Percentiles rank a stretch among this genome's conserved stretches.
Evolutionary conservation across 2,113 vertebrate species (phyloP).

Genomic region (Oryctolagus cuniculus): mOryCun1.1 NC_091442.1:33983001-33983500

Average conservation of each 20-base stretch:
- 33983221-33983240: background rate
- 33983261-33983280: background rate
- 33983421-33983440: background rate
- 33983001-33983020: background rate
- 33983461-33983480: background rate
- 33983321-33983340: background rate
- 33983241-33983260: background rate
- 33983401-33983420: background rate
- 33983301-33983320: background rate
- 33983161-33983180: background rate
- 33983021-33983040: background rate
- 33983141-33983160: background rate
- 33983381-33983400: background rate
- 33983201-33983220: constrained; percentile 2
- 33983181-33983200: background rate
- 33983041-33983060: background rate
- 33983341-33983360: background rate
- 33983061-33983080: background rate
- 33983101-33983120: background rate
- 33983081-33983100: background rate
- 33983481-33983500: background rate
- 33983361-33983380: background rate
- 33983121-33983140: background rate
- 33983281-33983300: background rate
- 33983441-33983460: background rate